Conservation (phyloP, 2,113 vertebrate species). For the Cyanistes caeruleus region DNA sequence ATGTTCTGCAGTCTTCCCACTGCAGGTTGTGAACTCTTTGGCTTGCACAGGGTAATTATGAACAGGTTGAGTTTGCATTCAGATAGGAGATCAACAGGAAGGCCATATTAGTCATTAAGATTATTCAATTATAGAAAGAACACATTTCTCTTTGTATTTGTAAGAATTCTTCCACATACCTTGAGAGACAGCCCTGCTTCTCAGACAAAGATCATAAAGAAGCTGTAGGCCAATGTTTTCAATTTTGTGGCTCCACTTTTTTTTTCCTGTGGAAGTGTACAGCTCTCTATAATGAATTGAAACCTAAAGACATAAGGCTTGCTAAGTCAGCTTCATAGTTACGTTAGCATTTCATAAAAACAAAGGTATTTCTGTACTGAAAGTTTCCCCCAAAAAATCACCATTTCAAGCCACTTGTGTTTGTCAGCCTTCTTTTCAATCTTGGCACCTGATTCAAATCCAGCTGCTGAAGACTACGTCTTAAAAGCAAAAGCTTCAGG, state of each 20-base stretch:
- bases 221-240: background rate
- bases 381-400: background rate
- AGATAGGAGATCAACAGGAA: constrained; percentile 19
- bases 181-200: background rate
- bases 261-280: background rate
- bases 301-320: background rate
- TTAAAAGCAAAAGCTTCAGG: background rate
- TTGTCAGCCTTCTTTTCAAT: background rate
- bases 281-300: background rate
- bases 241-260: background rate
- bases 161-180: background rate
- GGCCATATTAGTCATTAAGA: background rate
- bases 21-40: background rate
- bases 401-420: background rate
- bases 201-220: background rate
- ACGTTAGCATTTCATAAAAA: background rate
- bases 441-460: background rate
- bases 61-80: constrained; percentile 15
- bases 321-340: background rate
- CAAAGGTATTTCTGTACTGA: background rate
- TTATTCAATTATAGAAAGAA: background rate
- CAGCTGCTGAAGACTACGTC: background rate
- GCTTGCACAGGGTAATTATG: background rate
- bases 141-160: background rate
- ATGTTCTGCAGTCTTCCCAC: background rate